These are phyloP conservation scores for Chrysaora quinquecirrha DNA, from an alignment of 30 jellyfish, hydroid and myxozoan genomes.

Conservation along the genomic window DNA sequence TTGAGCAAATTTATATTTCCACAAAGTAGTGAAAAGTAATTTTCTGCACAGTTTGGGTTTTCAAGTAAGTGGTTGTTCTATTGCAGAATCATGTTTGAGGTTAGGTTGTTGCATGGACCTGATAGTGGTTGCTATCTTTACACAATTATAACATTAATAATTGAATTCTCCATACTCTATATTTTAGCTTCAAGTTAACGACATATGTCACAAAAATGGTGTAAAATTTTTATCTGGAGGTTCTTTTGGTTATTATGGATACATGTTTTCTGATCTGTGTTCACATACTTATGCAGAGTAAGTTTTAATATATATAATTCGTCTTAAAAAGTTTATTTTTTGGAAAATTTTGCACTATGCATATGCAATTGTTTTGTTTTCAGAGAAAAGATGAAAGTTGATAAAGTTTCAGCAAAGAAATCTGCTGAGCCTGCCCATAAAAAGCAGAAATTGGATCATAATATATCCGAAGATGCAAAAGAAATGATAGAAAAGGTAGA, in stretches of 20 bases:
- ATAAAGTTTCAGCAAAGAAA: conserved; percentile 9
- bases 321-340: not conserved
- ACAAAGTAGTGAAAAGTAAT: too few species aligned
- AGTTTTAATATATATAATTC: conserved; percentile 17
- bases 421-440: conserved; percentile 58
- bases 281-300: conserved; percentile 84
- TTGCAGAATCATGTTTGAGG: too few species aligned
- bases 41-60: too few species aligned
- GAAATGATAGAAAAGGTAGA: conserved; percentile 70
- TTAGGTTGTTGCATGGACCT: too few species aligned
- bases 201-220: conserved; percentile 67
- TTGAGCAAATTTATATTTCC: too few species aligned
- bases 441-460: conserved; percentile 41
- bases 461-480: conserved; percentile 10
- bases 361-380: not conserved
- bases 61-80: too few species aligned
- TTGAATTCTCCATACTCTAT: too few species aligned
- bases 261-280: conserved; percentile 90
- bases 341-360: too few species aligned
- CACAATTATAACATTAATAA: too few species aligned
- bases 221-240: conserved; percentile 84
- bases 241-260: conserved; percentile 89
- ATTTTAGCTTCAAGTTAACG: conserved; percentile 77
- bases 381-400: conserved; percentile 57
- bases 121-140: too few species aligned